These are phyloP conservation scores for Neosilurus mollespiculum DNA, from an alignment of 2,797 vertebrate genomes.

Conservation along the genomic window DNA sequence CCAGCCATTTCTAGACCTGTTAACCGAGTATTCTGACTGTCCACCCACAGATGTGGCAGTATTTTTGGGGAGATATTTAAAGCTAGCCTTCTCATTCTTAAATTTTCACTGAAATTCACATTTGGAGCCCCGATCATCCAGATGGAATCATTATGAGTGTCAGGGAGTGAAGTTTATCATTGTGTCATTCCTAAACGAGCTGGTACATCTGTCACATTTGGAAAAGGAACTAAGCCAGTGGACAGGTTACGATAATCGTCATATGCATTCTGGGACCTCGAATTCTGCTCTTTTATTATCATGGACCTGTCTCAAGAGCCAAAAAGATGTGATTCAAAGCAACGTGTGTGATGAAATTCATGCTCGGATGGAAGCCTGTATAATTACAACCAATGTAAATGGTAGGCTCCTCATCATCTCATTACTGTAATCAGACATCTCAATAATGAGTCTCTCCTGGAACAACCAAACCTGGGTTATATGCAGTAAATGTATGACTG, in stretches of 20 bases:
- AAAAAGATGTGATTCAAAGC: not conserved
- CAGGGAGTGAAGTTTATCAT: not conserved
- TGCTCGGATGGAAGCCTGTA: slow-evolving; percentile 30
- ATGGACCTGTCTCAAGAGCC: not conserved
- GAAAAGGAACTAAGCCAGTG: not conserved
- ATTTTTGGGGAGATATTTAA: not conserved
- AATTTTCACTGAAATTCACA: not conserved
- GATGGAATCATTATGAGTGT: not conserved
- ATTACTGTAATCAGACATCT: slow-evolving; percentile 36
- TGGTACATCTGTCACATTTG: not conserved
- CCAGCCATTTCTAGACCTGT: slow-evolving; percentile 1
- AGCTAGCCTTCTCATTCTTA: not conserved
- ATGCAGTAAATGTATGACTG: slow-evolving; percentile 12
- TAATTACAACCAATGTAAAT: slow-evolving; percentile 43
- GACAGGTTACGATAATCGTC: not conserved
- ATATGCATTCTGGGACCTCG: not conserved
- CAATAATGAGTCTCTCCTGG: slow-evolving; percentile 17
- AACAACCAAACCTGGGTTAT: slow-evolving; percentile 4
- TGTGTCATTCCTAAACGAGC: not conserved
- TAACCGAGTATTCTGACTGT: not conserved
- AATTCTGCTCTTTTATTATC: not conserved
- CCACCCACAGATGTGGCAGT: not conserved
- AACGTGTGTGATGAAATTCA: not conserved
- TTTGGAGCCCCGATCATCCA: not conserved
- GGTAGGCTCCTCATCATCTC: slow-evolving; percentile 33